phyloP scores from a whole-genome alignment of 2,797 vertebrate species.

The Vespertilio murinus region DNA sequence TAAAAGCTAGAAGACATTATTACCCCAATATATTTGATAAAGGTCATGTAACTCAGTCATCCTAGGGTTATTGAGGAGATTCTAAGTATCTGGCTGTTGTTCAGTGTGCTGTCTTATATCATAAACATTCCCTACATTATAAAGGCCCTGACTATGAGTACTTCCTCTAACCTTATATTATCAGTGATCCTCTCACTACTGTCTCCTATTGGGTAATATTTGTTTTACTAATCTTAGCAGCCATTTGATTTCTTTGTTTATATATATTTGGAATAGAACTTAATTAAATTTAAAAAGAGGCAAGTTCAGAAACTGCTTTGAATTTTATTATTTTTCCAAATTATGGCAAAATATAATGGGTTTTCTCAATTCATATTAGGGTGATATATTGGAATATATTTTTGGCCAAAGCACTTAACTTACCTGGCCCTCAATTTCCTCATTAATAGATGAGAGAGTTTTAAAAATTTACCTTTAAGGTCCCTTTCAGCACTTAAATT shows the following conservation, averaged over 20 bases:
- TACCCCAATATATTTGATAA: constrained; percentile 38
- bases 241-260: constrained; percentile 42
- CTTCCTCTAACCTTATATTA: background rate
- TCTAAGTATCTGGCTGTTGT: constrained; percentile 32
- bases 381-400: background rate
- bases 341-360: constrained; percentile 5
- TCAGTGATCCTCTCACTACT: background rate
- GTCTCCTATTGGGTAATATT: background rate
- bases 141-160: background rate
- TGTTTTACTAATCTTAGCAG: constrained; percentile 17
- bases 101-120: background rate
- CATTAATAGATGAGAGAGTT: constrained; percentile 16
- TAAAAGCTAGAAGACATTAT: constrained; percentile 48
- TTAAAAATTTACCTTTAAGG: constrained; percentile 16
- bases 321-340: constrained; percentile 51
- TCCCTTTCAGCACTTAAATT: constrained; percentile 30
- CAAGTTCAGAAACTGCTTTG: constrained; percentile 53
- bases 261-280: constrained; percentile 35
- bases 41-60: constrained; percentile 47
- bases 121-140: background rate
- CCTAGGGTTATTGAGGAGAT: constrained; percentile 37
- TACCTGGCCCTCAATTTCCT: background rate
- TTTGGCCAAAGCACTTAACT: constrained; percentile 56
- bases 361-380: constrained; percentile 18
- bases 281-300: constrained; percentile 21